These are phyloP conservation scores for Heliconius congener DNA, from an alignment of 1,140 invertebrate genomes.

Conservation along the genomic window DNA sequence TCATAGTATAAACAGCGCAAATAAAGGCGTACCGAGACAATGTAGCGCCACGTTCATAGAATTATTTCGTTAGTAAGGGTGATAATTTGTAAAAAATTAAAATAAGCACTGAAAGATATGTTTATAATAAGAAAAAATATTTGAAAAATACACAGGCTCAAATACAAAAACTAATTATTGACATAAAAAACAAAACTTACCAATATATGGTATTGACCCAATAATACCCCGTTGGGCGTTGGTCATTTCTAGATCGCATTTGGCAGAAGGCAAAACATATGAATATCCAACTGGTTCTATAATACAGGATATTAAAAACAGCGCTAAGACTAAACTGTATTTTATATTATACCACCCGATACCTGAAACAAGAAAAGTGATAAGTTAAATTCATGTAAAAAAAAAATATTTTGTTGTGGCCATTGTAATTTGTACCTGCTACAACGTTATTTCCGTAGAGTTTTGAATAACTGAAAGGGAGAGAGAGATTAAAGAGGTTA, in stretches of 20 bases:
- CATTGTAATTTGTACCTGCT: no score
- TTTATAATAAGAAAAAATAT: neutral
- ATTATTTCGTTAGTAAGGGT: no score
- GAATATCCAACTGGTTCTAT: conserved; percentile 68
- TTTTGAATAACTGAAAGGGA: no score
- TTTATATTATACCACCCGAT: conserved; percentile 67
- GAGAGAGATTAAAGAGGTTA: no score
- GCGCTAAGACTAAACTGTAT: conserved; percentile 55
- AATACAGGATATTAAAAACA: conserved; percentile 66
- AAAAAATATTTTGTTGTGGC: no score
- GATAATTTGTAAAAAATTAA: no score
- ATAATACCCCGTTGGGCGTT: conserved; percentile 64
- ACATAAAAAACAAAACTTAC: conserved; percentile 41
- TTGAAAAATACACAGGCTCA: neutral
- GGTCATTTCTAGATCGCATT: conserved; percentile 67
- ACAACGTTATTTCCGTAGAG: no score
- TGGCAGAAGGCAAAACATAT: conserved; percentile 61
- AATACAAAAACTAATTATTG: neutral
- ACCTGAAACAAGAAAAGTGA: conserved; percentile 44
- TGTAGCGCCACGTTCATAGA: no score
- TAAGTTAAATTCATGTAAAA: neutral
- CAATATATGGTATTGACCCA: conserved; percentile 68
- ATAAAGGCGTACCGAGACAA: no score
- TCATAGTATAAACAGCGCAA: no score
- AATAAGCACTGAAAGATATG: neutral